phyloP scores from a whole-genome alignment of 2,888 invertebrate genomes.

The Plebejus argus region DNA sequence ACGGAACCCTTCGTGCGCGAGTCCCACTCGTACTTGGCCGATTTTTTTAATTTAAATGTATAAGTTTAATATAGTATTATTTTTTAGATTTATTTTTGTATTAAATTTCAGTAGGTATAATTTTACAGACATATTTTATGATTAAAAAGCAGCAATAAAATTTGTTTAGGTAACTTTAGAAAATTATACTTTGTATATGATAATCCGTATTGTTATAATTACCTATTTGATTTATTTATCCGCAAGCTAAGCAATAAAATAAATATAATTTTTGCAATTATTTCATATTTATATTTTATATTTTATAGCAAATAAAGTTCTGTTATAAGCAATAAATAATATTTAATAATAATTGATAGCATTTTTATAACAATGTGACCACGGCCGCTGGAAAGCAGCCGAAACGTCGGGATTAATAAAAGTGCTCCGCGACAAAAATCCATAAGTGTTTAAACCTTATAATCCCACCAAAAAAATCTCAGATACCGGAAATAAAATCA shows the following conservation, averaged over 20 bases:
- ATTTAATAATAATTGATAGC: not conserved
- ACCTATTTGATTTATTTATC: not conserved
- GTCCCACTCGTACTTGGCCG: too few species aligned
- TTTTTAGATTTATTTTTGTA: not conserved
- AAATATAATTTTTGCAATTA: not conserved
- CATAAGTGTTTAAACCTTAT: too few species aligned
- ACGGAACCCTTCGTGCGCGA: too few species aligned
- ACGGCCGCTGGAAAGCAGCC: too few species aligned
- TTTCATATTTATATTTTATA: not conserved
- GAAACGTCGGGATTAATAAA: too few species aligned
- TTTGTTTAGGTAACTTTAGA: not conserved
- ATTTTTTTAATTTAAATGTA: too few species aligned
- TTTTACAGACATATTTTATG: not conserved
- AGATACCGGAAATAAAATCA: slow-evolving; percentile 42
- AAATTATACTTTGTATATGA: not conserved
- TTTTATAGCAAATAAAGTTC: not conserved
- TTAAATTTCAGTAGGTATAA: not conserved
- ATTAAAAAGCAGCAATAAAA: not conserved
- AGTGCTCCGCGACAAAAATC: too few species aligned
- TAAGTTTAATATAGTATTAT: not conserved
- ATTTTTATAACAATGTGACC: not conserved
- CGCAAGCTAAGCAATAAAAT: not conserved
- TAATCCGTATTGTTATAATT: not conserved
- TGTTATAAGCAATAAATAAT: not conserved
- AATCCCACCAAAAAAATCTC: not conserved